A percentile compares a stretch with the other conserved stretches of the same genome.
These are phyloP conservation scores for Apostichopus californicus DNA, from an alignment of 35 echinoderm and acorn worm species.

Conservation along the genomic window DNA sequence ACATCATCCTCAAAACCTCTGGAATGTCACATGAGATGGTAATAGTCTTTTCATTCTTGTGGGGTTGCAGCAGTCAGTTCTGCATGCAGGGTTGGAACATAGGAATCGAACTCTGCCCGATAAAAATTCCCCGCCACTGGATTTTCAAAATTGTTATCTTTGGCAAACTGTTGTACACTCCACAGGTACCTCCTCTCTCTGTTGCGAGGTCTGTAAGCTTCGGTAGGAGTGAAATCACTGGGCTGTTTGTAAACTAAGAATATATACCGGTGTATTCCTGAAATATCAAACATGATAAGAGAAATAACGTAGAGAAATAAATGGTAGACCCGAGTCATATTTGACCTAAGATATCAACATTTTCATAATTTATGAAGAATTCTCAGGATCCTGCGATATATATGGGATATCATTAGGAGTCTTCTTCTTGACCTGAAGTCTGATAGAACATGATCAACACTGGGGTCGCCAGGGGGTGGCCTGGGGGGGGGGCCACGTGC, in stretches of 20 bases:
- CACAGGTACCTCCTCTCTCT: slow-evolving; percentile 55
- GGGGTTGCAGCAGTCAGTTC: slow-evolving; percentile 33
- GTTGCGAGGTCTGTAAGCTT: slow-evolving; percentile 53
- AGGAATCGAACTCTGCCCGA: slow-evolving; percentile 88
- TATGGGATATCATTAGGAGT: too few relatives aligned
- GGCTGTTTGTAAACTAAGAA: slow-evolving; percentile 98
- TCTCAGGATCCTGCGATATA: too few relatives aligned
- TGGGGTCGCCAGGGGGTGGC: too few relatives aligned
- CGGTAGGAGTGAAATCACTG: slow-evolving; percentile 54
- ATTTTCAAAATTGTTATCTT: slow-evolving; percentile 76
- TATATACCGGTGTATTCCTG: slow-evolving; percentile 91
- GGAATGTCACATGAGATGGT: not conserved
- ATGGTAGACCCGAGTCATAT: too few relatives aligned
- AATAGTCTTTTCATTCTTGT: not conserved
- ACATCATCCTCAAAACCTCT: not conserved
- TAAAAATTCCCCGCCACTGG: slow-evolving; percentile 90
- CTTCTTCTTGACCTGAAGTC: too few relatives aligned
- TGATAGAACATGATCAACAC: too few relatives aligned
- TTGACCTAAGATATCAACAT: too few relatives aligned
- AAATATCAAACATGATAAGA: not conserved
- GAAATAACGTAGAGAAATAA: too few relatives aligned
- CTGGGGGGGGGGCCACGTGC: too few relatives aligned
- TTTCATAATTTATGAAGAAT: too few relatives aligned
- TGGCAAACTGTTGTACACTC: slow-evolving; percentile 66
- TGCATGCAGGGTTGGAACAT: slow-evolving; percentile 59